Evolutionary conservation across 1,140 invertebrate genomes (phyloP), one percentile per base, ranked within the genome.

Genomic region (Tetranychus urticae): DNA sequence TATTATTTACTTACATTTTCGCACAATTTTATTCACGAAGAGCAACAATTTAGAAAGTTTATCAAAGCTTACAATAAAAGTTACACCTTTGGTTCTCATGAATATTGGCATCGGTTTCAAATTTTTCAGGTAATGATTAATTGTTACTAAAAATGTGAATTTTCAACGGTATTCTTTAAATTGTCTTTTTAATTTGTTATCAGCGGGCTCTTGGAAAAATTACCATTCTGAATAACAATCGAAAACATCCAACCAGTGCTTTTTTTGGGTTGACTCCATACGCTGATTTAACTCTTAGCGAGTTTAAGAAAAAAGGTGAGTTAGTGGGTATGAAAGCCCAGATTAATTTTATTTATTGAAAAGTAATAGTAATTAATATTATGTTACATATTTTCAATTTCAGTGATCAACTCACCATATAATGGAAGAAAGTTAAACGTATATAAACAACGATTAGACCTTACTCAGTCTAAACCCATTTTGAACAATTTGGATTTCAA

Each of bases 231-330:
- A 85, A 86, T 66, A 67, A 69, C 55, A 69, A 74, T 56, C 71
- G 78, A 37, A 74, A 69, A 3, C 73, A 75, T 31, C 69, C 75
- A 31, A 69, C 74, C n/a, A 75, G 77, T 67, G 82, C 82, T 0
- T 67, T 74, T 35, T 86, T 82, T 72, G 85, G 85, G 7, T 65
- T 83, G 1, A 88, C 83, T 2, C 72, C 79, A 66, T 82, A 80
- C 66, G 83, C 85, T 6, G 84, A 88, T 69, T 72, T 87, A 69
- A 81, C 79, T 14, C 77, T 78, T 63, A 71, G 78, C 36, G 84
- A 87, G 74, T 87, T 86, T 67, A 58, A 75, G 62, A 65, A 74
- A 61, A 58, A 52, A 14, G 52, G 66, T 64, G 14, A 52, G 6
- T 14, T 7, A 52, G 5, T 23, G 23, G 23, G 23, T 23, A 0